These are phyloP conservation scores for Netelia melanura DNA, from an alignment of 2,888 invertebrate genomes.

Conservation along the genomic window DNA sequence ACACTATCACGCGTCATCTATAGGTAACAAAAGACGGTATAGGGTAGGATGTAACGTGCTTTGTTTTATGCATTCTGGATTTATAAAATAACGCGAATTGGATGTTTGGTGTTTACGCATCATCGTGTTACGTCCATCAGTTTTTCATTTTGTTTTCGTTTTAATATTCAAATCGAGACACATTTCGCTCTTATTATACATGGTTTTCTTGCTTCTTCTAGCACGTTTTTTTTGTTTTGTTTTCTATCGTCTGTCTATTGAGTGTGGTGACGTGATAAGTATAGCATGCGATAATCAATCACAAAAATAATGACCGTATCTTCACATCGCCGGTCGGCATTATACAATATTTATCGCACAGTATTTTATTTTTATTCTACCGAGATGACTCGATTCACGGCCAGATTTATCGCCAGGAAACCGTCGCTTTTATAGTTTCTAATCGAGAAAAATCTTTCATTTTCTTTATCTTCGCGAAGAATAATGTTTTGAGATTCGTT, in stretches of 20 bases:
- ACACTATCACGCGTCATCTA: background rate
- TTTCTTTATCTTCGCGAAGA: slow-evolving; percentile 44
- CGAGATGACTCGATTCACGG: slow-evolving; percentile 44
- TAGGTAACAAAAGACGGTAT: background rate
- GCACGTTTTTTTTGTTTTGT: background rate
- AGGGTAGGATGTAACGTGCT: slow-evolving; percentile 31
- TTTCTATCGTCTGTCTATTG: slow-evolving; percentile 20
- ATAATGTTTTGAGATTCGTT: slow-evolving; percentile 62
- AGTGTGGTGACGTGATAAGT: slow-evolving; percentile 62
- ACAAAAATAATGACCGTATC: slow-evolving; percentile 64
- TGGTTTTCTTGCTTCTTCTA: slow-evolving; percentile 27
- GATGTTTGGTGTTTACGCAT: slow-evolving; percentile 48
- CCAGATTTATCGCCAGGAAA: slow-evolving; percentile 8
- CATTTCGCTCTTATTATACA: slow-evolving; percentile 51
- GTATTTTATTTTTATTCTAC: slow-evolving; percentile 30
- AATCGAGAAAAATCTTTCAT: background rate
- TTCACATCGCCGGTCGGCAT: slow-evolving; percentile 49
- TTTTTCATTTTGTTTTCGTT: slow-evolving; percentile 60
- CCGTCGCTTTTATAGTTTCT: background rate
- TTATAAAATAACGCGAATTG: slow-evolving; percentile 8
- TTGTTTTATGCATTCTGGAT: slow-evolving; percentile 23
- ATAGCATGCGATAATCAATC: slow-evolving; percentile 61
- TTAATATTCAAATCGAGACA: slow-evolving; percentile 53
- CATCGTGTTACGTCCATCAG: background rate
- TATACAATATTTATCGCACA: slow-evolving; percentile 56